These are phyloP conservation scores for Tipula vernalis DNA, from an alignment of 2,888 invertebrate species.

Conservation along the genomic window DNA sequence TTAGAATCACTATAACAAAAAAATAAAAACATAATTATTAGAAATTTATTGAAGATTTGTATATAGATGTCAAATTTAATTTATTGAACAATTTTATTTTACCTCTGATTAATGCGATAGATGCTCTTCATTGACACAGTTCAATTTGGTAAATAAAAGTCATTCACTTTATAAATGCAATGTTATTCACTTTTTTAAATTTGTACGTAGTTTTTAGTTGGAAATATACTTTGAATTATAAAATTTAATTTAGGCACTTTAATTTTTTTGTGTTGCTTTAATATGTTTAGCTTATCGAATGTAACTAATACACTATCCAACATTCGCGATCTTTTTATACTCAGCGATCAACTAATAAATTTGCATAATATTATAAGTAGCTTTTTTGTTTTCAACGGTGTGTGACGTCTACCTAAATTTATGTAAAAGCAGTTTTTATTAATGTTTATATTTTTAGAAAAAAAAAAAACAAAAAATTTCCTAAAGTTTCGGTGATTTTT, in stretches of 20 bases:
- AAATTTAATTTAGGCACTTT: not conserved
- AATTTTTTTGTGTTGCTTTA: not conserved
- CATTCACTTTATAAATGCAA: not conserved
- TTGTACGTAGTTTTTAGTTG: no score
- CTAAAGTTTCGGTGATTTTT: not conserved
- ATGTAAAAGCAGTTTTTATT: not conserved
- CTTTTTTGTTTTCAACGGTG: not conserved
- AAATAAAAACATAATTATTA: not conserved
- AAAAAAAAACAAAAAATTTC: not conserved
- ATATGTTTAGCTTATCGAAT: not conserved
- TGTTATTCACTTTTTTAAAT: not conserved
- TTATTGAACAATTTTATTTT: not conserved
- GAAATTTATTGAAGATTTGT: not conserved
- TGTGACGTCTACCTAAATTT: not conserved
- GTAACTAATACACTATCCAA: not conserved
- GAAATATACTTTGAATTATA: not conserved
- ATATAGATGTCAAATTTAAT: not conserved
- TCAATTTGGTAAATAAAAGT: not conserved
- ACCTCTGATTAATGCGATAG: not conserved
- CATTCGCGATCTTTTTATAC: not conserved
- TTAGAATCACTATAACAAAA: constrained; percentile 55
- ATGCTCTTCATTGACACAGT: not conserved
- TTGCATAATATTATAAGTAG: not conserved
- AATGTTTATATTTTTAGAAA: not conserved
- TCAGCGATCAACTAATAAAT: not conserved